A percentile compares a stretch with the other conserved stretches of the same genome.
Conservation (phyloP, 2,113 vertebrate genomes). For the Chrysemys picta region DNA sequence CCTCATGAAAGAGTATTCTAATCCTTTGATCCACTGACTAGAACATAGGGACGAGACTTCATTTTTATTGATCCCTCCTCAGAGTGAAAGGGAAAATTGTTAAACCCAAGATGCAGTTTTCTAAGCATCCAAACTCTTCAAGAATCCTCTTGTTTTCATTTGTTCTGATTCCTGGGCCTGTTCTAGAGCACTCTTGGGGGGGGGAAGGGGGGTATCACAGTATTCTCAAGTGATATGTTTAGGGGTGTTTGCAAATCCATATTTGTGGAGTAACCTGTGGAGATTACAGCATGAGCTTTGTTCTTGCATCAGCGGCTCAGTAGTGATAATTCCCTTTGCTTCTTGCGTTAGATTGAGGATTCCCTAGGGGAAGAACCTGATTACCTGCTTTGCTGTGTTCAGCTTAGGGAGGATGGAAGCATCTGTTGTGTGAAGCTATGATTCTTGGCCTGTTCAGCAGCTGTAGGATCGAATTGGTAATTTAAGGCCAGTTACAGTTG, state of each 20-base stretch:
- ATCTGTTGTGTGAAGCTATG: not conserved
- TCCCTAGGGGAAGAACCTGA: not conserved
- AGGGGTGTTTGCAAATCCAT: not conserved
- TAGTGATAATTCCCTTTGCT: not conserved
- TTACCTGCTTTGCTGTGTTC: not conserved
- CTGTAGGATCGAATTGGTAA: slow-evolving; percentile 26
- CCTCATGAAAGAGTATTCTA: not conserved
- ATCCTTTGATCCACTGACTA: not conserved
- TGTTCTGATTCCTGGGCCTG: not conserved
- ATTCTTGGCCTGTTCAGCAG: not conserved
- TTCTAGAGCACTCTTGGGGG: not conserved
- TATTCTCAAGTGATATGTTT: rapidly evolving
- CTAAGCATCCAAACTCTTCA: slow-evolving; percentile 6
- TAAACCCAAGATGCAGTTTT: not conserved
- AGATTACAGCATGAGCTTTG: not conserved
- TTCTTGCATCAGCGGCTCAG: not conserved
- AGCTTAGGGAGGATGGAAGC: not conserved
- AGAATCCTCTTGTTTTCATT: slow-evolving; percentile 16
- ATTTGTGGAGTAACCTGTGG: not conserved
- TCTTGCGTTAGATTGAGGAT: not conserved
- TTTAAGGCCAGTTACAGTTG: slow-evolving; percentile 19
- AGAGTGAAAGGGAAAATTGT: not conserved
- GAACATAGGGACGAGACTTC: slow-evolving; percentile 6
- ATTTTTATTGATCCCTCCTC: not conserved
- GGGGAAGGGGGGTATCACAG: slow-evolving; percentile 12